A percentile compares a stretch with the other conserved stretches of the same genome.
phyloP scores from a whole-genome alignment of 2,797 vertebrate species.

The Periparus ater region DNA sequence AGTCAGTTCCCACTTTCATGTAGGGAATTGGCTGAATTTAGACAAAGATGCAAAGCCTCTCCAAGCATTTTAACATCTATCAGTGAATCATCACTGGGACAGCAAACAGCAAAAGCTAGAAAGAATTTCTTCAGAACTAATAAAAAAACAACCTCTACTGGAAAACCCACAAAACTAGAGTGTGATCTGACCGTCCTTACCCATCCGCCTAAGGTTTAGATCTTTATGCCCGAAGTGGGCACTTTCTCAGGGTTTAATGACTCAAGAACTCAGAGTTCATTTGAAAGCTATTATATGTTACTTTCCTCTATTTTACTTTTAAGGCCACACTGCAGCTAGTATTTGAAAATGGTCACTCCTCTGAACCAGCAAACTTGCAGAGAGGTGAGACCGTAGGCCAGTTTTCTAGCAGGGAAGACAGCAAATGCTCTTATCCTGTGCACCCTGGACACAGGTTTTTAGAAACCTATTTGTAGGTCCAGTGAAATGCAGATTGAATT shows the following conservation, averaged over 20 bases:
- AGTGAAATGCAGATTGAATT: not conserved
- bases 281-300: not conserved
- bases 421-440: not conserved
- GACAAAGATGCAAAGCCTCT: not conserved
- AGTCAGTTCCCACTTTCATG: not conserved
- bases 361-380: not conserved
- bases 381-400: not conserved
- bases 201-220: not conserved
- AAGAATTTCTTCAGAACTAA: not conserved
- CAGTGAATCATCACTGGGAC: not conserved
- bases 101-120: not conserved
- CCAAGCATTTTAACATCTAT: not conserved
- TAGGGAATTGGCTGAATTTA: not conserved
- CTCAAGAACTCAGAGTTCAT: not conserved
- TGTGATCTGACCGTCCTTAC: not conserved
- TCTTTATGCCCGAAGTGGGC: not conserved
- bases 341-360: not conserved
- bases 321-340: not conserved
- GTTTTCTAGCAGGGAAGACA: not conserved
- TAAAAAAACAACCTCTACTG: fast-evolving
- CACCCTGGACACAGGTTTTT: not conserved
- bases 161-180: not conserved
- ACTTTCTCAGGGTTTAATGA: not conserved
- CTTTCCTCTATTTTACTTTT: not conserved
- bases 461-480: not conserved